Conservation (phyloP, 2,113 vertebrate genomes). For the Myiozetetes cayanensis region DNA sequence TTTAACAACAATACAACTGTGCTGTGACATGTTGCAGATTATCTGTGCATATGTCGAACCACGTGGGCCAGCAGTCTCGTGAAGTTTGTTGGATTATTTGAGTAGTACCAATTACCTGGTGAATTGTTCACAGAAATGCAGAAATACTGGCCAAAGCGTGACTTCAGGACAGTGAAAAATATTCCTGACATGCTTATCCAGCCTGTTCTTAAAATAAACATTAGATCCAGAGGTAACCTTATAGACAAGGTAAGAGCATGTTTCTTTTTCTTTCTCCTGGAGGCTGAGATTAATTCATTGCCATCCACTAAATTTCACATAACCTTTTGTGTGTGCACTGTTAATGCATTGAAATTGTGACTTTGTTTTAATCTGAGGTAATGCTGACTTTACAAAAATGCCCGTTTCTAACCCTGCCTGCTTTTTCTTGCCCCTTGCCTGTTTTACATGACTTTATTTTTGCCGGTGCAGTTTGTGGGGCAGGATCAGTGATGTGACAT, state of each 20-base stretch:
- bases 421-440: not conserved
- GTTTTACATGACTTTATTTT: not conserved
- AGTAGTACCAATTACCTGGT: not conserved
- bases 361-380: not conserved
- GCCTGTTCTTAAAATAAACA: not conserved
- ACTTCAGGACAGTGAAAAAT: not conserved
- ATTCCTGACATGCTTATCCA: not conserved
- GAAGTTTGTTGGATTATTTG: not conserved
- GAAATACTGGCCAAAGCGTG: not conserved
- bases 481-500: no score
- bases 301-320: not conserved
- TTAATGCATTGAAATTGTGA: not conserved
- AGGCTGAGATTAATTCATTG: not conserved
- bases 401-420: not conserved
- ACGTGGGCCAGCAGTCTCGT: not conserved
- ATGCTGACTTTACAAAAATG: fast-evolving
- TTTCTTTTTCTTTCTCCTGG: not conserved
- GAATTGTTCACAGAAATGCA: not conserved
- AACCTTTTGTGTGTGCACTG: not conserved
- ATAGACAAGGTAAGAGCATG: not conserved
- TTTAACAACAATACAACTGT: fast-evolving
- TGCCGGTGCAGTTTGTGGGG: not conserved
- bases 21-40: not conserved
- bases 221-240: not conserved
- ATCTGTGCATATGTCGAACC: not conserved